These are phyloP conservation scores for Chrysemys picta DNA, from an alignment of 2,113 vertebrate genomes.

Conservation along the genomic window DNA sequence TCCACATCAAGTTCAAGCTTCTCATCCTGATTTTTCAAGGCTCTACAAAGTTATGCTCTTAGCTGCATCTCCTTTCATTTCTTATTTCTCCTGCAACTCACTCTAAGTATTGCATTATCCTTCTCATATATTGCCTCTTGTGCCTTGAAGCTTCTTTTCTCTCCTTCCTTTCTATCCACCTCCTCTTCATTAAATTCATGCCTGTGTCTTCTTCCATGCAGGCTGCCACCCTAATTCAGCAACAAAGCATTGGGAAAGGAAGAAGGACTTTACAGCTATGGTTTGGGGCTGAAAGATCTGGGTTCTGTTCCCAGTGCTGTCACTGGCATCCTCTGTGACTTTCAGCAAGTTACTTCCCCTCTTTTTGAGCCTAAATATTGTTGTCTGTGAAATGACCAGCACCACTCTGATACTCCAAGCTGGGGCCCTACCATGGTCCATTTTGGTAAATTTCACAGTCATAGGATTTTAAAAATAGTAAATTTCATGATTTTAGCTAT, in stretches of 20 bases:
- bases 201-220: background rate
- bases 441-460: no score
- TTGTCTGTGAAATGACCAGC: background rate
- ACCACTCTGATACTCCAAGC: no score
- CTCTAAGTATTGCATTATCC: background rate
- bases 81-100: background rate
- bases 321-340: background rate
- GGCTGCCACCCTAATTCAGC: background rate
- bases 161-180: background rate
- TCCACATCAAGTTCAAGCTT: background rate
- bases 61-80: slow-evolving; percentile 12
- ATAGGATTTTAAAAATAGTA: no score
- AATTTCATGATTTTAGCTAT: no score
- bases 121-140: background rate
- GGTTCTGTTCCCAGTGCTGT: slow-evolving; percentile 36
- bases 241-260: slow-evolving; percentile 1
- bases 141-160: background rate
- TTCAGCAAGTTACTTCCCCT: slow-evolving; percentile 5
- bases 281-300: slow-evolving; percentile 21
- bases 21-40: background rate
- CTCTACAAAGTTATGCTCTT: background rate
- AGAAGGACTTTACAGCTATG: background rate
- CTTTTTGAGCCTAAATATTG: background rate
- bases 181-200: background rate
- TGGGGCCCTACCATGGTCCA: no score